These are phyloP conservation scores for Bugulina stolonifera DNA, from an alignment of 2,888 invertebrate genomes.

Conservation along the genomic window DNA sequence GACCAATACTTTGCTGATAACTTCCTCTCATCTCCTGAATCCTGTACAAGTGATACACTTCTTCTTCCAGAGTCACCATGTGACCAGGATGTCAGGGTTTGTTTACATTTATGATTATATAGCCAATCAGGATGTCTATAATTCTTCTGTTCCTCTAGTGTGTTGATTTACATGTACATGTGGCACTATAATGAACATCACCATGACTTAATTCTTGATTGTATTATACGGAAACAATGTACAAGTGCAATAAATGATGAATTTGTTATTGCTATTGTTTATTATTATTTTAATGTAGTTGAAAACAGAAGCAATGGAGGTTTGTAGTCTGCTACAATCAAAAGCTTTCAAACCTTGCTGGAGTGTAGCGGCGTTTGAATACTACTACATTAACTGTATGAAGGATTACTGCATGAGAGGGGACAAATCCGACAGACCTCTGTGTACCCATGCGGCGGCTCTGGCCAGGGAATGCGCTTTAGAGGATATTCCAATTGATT, in stretches of 20 bases:
- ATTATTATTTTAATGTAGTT: neutral
- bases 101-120: no score
- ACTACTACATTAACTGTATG: neutral
- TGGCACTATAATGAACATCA: no score
- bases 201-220: no score
- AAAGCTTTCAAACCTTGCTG: neutral
- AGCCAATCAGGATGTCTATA: no score
- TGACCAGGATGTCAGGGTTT: neutral
- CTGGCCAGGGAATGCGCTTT: slow-evolving; percentile 73
- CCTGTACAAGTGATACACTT: neutral
- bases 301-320: neutral
- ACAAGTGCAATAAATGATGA: no score
- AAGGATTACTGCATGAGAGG: slow-evolving; percentile 17
- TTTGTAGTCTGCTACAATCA: neutral
- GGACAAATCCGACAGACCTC: slow-evolving; percentile 24
- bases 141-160: no score
- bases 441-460: slow-evolving; percentile 72
- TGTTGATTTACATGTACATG: no score
- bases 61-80: neutral
- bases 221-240: no score
- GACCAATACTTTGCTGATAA: slow-evolving; percentile 7
- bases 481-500: slow-evolving; percentile 65
- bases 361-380: neutral
- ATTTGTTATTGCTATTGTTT: no score
- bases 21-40: neutral